Conservation (phyloP, 2,797 vertebrate species). For the Coluber constrictor region DNA sequence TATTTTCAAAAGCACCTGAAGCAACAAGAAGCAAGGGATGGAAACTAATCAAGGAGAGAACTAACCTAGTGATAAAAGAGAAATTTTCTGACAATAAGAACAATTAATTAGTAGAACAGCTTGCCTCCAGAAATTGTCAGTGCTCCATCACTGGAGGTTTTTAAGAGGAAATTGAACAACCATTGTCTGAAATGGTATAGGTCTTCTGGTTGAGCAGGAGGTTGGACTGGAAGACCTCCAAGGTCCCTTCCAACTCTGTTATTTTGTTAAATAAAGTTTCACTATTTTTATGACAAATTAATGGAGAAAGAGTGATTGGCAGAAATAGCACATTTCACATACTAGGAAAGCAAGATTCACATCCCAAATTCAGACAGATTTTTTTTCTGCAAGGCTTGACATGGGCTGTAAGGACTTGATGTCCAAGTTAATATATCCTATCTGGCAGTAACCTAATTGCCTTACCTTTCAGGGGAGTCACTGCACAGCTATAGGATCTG, state of each 20-base stretch:
- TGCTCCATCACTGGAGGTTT: not conserved
- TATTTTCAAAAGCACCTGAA: not conserved
- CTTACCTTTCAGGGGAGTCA: slow-evolving; percentile 77
- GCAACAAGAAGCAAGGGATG: not conserved
- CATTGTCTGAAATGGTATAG: not conserved
- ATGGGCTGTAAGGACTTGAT: not conserved
- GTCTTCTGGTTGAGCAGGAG: not conserved
- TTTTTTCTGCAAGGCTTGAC: not conserved
- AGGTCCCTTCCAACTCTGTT: not conserved
- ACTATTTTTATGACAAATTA: not conserved
- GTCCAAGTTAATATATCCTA: not conserved
- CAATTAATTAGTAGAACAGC: not conserved
- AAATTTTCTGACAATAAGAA: not conserved
- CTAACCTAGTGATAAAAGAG: not conserved
- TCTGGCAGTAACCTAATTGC: not conserved
- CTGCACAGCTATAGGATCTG: slow-evolving; percentile 95
- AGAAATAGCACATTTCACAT: not conserved
- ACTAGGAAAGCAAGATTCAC: not conserved
- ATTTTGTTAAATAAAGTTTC: not conserved
- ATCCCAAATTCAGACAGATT: not conserved
- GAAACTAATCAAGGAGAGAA: not conserved
- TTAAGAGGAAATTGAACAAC: not conserved
- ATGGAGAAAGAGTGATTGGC: not conserved
- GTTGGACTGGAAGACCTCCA: not conserved
- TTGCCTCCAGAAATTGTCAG: not conserved